Percentiles rank a stretch among this genome's conserved stretches.
phyloP scores from a whole-genome alignment of 2,888 invertebrate species.

The Dinocampus coccinellae region DNA sequence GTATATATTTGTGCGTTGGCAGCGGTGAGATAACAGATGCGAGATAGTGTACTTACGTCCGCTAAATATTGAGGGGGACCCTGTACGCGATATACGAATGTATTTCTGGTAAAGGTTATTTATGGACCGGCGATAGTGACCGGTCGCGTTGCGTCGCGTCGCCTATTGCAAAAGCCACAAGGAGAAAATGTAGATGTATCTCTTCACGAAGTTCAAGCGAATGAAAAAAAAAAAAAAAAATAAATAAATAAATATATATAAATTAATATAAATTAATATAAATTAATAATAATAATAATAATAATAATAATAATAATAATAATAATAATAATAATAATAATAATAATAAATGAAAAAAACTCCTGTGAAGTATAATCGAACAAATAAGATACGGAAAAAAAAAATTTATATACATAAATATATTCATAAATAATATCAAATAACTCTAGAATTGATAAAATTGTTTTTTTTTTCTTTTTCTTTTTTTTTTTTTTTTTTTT shows the following conservation, averaged over 20 bases:
- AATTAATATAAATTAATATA: no score
- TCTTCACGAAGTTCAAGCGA: conserved; percentile 27
- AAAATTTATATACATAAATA: neutral
- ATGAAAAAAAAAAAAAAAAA: conserved; percentile 25
- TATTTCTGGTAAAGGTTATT: conserved; percentile 61
- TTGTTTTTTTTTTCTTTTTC: neutral
- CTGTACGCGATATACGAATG: conserved; percentile 53
- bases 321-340: no score
- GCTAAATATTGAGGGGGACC: conserved; percentile 52
- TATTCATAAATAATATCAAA: neutral
- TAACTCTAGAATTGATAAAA: neutral
- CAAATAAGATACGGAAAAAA: neutral
- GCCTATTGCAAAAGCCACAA: conserved; percentile 18
- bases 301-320: no score
- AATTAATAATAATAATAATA: no score
- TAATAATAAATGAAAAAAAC: conserved; percentile 5
- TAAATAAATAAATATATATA: conserved; percentile 9
- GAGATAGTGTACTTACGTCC: conserved; percentile 52
- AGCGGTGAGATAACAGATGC: conserved; percentile 54
- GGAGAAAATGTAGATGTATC: conserved; percentile 18
- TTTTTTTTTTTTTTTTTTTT: no score
- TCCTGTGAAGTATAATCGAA: conserved; percentile 6
- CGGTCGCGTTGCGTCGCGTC: neutral
- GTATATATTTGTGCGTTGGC: conserved; percentile 30
- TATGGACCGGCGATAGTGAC: conserved; percentile 58